Base-by-base conservation (phyloP, 2,113 vertebrate genomes). In the Turnix velox region DNA sequence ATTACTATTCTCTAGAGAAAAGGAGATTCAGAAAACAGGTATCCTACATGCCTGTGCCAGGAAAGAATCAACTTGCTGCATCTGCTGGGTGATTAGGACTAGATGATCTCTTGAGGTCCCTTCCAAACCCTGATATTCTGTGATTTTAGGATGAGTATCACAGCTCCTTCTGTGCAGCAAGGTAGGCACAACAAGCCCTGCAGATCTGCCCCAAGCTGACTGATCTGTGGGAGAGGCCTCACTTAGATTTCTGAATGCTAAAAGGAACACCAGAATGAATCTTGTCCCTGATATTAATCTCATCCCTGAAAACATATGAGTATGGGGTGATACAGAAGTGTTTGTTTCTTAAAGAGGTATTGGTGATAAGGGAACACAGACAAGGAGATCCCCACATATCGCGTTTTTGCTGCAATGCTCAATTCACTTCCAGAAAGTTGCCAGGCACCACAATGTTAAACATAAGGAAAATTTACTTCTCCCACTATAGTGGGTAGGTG, bases 281-380 rank as follows among this genome's bases (percentile, higher is more conserved):
- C 48, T 25, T 49, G 48, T 48, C 17, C 14, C 17, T 65, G 30
- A 18, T 28, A n/a, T 7, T 12, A 35, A 42, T 88, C 92, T 92
- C 90, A 45, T 88, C 84, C 84, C 92, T 93, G 87, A 84, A 52
- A 74, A 73, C 28, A 17, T 43, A 86, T 66, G 92, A 83, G 54
- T 57, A 85, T 25, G 51, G 63, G 55, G 59, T 35, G 83, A 84
- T 42, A 54, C 24, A 73, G 42, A 61, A 59, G 6, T 39, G 66
- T n/a, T 17, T 17, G 7, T 45, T 95, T 92, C 63, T 92, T 73
- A 59, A 72, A 63, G n/a, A 87, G 27, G 25, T 48, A 76, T 40
- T 7, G 23, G 23, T 61, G 46, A 65, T n/a, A 65, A 69, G 66
- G 1, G 10, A 51, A 83, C 87, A 37, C 80, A 48, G 18, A 8